Conservation (phyloP, 1,140 invertebrate genomes). For the Kradibia gibbosae region DNA sequence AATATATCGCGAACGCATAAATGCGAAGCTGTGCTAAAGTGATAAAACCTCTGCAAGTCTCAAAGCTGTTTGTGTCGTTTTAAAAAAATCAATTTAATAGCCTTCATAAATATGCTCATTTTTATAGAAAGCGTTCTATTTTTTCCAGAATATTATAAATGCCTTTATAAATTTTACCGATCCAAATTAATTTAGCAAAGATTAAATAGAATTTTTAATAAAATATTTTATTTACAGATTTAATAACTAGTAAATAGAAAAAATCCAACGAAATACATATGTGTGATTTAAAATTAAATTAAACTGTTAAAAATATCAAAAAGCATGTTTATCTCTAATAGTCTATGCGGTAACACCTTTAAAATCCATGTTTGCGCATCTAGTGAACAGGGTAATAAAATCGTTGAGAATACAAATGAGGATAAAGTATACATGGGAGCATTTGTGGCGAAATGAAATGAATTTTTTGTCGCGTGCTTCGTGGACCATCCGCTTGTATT, state of each 20-base stretch:
- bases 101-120: not conserved
- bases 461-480: not conserved
- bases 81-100: not conserved
- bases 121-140: not conserved
- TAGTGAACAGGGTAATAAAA: not conserved
- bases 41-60: not conserved
- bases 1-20: not conserved
- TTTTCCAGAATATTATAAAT: not conserved
- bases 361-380: conserved; percentile 1
- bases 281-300: too few relatives aligned
- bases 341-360: not conserved
- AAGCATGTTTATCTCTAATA: too few relatives aligned
- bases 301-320: too few relatives aligned
- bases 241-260: too few relatives aligned
- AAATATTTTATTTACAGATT: too few relatives aligned
- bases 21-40: not conserved
- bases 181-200: too few relatives aligned
- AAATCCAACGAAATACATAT: too few relatives aligned
- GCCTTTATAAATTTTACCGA: not conserved
- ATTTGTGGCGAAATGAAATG: conserved; percentile 9
- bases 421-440: conserved; percentile 17
- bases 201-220: too few relatives aligned
- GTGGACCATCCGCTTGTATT: not conserved
- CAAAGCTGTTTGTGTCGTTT: not conserved
- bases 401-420: not conserved